phyloP scores from a whole-genome alignment of 2,113 vertebrate genomes.

The Cavia porcellus region DNA sequence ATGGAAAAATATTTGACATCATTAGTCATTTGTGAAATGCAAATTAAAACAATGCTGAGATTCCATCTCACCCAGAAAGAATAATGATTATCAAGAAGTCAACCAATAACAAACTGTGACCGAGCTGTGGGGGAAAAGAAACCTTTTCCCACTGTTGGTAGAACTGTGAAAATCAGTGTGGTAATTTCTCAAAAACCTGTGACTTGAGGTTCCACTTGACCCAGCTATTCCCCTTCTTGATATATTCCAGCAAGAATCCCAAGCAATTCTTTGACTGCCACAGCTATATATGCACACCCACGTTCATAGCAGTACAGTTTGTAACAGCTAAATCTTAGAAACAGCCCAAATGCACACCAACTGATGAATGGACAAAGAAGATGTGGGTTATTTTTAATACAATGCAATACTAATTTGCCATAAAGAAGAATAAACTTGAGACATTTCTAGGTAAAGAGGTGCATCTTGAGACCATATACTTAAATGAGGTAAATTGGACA shows the following conservation, averaged over 20 bases:
- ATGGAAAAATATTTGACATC: no score
- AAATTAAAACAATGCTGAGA: not conserved
- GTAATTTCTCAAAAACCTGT: not conserved
- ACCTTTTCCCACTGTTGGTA: not conserved
- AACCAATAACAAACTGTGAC: not conserved
- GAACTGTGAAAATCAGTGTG: not conserved
- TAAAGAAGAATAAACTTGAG: not conserved
- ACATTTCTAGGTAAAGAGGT: not conserved
- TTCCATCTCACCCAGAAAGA: not conserved
- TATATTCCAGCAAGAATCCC: not conserved
- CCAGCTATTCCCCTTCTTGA: not conserved
- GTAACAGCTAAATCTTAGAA: not conserved
- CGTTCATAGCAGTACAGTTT: not conserved
- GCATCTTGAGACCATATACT: not conserved
- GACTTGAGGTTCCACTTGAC: not conserved
- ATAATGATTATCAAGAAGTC: not conserved
- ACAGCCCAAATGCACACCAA: not conserved
- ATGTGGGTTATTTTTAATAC: not conserved
- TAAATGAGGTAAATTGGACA: not conserved
- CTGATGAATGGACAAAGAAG: not conserved
- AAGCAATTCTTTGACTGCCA: not conserved
- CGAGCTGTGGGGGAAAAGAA: not conserved
- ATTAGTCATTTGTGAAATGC: not conserved
- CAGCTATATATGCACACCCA: not conserved
- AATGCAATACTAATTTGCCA: not conserved